Evolutionary conservation across 2,888 invertebrate species (phyloP).

Genomic region (Syrista parreyssii): DNA sequence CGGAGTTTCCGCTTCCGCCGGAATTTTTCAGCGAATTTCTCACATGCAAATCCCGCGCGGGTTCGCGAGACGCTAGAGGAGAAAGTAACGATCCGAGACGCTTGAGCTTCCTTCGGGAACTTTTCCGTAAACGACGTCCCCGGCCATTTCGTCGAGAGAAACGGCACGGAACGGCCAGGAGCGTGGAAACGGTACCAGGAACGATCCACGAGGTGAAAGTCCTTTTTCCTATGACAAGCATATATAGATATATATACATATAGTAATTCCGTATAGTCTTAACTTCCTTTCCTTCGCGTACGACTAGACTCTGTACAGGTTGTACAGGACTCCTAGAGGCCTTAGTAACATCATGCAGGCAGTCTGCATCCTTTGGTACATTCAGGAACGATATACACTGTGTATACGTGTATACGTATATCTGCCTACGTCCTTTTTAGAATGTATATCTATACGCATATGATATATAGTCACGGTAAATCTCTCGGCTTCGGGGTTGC

Average conservation of each 20-base stretch:
- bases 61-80: background rate
- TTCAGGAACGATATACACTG: background rate
- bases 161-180: background rate
- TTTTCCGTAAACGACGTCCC: background rate
- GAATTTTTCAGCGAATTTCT: constrained; percentile 6
- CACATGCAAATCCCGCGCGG: constrained; percentile 4
- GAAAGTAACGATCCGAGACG: constrained; percentile 1
- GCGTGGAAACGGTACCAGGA: background rate
- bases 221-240: background rate
- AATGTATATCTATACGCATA: background rate
- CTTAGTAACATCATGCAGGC: background rate
- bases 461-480: constrained; percentile 32
- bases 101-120: constrained; percentile 1
- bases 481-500: constrained; percentile 32
- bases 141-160: background rate
- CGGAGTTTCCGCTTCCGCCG: background rate
- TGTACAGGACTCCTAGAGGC: background rate
- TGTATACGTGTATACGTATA: background rate
- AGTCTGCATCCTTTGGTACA: background rate
- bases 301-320: background rate
- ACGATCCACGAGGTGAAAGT: background rate
- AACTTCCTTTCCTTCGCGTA: background rate
- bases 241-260: background rate
- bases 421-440: background rate
- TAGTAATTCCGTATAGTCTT: background rate